A percentile compares a stretch with the other conserved stretches of the same genome.
These are phyloP conservation scores for Seriola aureovittata DNA, from an alignment of 2,113 vertebrate species.

Conservation along the genomic window DNA sequence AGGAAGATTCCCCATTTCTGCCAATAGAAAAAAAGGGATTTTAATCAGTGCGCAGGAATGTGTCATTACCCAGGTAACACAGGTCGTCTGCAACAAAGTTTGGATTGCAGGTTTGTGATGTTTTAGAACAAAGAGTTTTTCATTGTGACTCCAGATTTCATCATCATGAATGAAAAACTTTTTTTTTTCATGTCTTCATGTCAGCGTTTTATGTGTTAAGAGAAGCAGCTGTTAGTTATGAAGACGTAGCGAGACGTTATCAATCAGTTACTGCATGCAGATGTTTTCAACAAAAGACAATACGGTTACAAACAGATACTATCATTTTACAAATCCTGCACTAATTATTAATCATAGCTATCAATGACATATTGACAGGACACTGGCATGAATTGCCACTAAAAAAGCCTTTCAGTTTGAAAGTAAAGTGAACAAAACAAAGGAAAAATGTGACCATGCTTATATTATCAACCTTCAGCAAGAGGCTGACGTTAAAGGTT, in stretches of 20 bases:
- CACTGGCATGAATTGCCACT: background rate
- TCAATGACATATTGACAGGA: background rate
- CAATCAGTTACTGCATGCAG: too few relatives aligned
- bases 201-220: background rate
- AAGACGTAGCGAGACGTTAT: background rate
- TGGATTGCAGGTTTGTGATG: background rate
- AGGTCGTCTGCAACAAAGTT: background rate
- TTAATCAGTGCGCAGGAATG: background rate
- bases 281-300: slow-evolving; percentile 9
- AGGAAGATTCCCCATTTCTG: background rate
- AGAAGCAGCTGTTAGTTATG: background rate
- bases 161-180: background rate
- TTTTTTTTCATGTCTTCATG: background rate
- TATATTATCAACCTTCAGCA: background rate
- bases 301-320: slow-evolving; percentile 9
- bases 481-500: slow-evolving; percentile 5
- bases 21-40: background rate
- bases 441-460: background rate
- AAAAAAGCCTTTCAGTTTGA: background rate
- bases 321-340: background rate
- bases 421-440: background rate
- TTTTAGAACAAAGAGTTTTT: background rate
- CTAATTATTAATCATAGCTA: background rate
- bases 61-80: background rate
- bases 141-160: slow-evolving; percentile 21